Percentiles rank a stretch among this genome's conserved stretches.
phyloP scores from a whole-genome alignment of 2,797 vertebrate genomes.

The Sparidentex hasta region DNA sequence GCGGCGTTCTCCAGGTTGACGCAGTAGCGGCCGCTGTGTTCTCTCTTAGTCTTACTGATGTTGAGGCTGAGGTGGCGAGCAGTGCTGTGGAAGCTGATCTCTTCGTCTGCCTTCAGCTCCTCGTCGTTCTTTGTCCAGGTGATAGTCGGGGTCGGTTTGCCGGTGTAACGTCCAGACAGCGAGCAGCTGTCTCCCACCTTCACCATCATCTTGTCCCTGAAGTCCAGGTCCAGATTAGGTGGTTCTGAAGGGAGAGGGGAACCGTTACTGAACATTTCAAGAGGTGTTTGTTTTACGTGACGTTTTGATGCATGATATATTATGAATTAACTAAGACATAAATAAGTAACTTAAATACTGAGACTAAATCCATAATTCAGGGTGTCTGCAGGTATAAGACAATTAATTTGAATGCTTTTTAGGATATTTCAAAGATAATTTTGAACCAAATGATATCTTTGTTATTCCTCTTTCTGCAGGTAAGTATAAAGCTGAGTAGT shows the following conservation, averaged over 20 bases:
- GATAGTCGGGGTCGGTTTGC: constrained; percentile 92
- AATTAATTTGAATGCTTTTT: too few relatives aligned
- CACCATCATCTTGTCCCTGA: constrained; percentile 92
- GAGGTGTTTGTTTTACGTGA: not conserved
- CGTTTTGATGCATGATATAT: not conserved
- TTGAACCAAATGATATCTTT: too few relatives aligned
- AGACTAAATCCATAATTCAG: too few relatives aligned
- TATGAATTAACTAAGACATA: not conserved
- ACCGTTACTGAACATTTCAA: not conserved
- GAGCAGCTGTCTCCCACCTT: constrained; percentile 94
- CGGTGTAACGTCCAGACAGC: constrained; percentile 90
- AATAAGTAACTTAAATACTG: not conserved
- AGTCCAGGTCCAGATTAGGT: constrained; percentile 93
- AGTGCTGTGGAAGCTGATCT: constrained; percentile 88
- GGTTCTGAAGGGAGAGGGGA: constrained; percentile 85
- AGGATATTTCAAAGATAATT: too few relatives aligned
- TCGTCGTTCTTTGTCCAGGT: constrained; percentile 93
- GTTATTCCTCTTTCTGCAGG: too few relatives aligned
- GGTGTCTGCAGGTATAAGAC: too few relatives aligned
- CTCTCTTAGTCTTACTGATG: constrained; percentile 91
- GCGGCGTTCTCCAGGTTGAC: constrained; percentile 92
- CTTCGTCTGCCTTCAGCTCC: constrained; percentile 90
- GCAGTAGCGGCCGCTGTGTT: constrained; percentile 93
- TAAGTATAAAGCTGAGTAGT: too few relatives aligned
- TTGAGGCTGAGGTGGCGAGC: constrained; percentile 88